Conservation (phyloP, 2,888 invertebrate species). For the Melanargia galathea region DNA sequence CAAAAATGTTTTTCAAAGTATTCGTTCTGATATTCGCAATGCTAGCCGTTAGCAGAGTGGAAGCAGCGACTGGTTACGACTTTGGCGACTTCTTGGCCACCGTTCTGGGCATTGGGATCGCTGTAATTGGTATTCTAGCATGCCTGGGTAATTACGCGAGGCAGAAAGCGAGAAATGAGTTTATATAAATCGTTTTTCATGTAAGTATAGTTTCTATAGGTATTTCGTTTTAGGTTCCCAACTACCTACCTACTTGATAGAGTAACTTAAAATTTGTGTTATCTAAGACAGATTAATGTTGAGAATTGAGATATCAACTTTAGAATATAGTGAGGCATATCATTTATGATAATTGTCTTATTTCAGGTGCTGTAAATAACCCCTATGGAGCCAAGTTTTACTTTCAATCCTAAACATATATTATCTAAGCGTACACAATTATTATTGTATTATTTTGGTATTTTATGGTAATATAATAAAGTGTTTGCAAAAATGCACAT, state of each 20-base stretch:
- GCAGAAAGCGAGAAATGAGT: conserved; percentile 80
- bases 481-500: not conserved
- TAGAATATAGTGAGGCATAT: not conserved
- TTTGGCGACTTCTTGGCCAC: conserved; percentile 87
- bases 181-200: conserved; percentile 58
- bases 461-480: not conserved
- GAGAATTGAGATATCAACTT: not conserved
- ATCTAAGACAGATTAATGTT: not conserved
- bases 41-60: conserved; percentile 66
- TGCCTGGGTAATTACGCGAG: conserved; percentile 87
- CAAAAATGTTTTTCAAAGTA: conserved; percentile 64
- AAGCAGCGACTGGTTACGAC: conserved; percentile 82
- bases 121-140: conserved; percentile 84
- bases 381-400: not conserved
- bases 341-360: not conserved
- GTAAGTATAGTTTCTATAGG: conserved; percentile 46
- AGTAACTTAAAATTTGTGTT: not conserved
- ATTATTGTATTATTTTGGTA: too few relatives aligned
- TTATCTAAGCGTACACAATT: too few relatives aligned
- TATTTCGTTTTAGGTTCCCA: not conserved
- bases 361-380: conserved; percentile 1
- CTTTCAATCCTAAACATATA: too few relatives aligned
- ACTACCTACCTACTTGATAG: not conserved
- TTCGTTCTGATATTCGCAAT: conserved; percentile 63
- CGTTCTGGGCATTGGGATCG: conserved; percentile 83